Percentiles rank a stretch among this genome's conserved stretches.
phyloP scores from a whole-genome alignment of 1,140 invertebrate species.

The Calephelis nemesis region DNA sequence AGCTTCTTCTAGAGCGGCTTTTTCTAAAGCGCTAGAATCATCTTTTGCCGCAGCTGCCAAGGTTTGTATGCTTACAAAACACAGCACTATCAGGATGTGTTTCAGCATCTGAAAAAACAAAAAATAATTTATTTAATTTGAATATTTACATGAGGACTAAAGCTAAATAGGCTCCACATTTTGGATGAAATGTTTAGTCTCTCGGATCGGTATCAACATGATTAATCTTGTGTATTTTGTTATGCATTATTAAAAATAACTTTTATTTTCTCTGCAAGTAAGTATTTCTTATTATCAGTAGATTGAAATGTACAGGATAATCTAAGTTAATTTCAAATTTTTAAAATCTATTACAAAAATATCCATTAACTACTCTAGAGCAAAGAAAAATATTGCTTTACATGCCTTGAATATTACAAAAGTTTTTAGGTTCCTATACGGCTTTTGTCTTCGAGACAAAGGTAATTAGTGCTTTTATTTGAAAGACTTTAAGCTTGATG shows the following conservation, averaged over 20 bases:
- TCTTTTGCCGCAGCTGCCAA: neutral
- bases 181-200: too few relatives aligned
- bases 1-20: neutral
- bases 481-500: slow-evolving; percentile 16
- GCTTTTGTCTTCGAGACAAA: slow-evolving; percentile 27
- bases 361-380: neutral
- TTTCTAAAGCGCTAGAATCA: neutral
- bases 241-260: too few relatives aligned
- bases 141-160: neutral
- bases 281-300: too few relatives aligned
- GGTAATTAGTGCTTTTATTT: slow-evolving; percentile 19
- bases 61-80: neutral
- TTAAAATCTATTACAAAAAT: too few relatives aligned
- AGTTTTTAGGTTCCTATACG: slow-evolving; percentile 24
- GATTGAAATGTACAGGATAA: too few relatives aligned
- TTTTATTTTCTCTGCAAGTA: too few relatives aligned
- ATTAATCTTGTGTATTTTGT: too few relatives aligned
- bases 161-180: neutral
- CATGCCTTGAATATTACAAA: neutral
- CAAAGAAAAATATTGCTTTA: neutral
- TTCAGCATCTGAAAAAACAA: slow-evolving; percentile 8
- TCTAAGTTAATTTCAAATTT: too few relatives aligned
- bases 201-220: too few relatives aligned
- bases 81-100: neutral
- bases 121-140: neutral